Conservation (phyloP, 2,888 invertebrate genomes). For the Villa cingulata region DNA sequence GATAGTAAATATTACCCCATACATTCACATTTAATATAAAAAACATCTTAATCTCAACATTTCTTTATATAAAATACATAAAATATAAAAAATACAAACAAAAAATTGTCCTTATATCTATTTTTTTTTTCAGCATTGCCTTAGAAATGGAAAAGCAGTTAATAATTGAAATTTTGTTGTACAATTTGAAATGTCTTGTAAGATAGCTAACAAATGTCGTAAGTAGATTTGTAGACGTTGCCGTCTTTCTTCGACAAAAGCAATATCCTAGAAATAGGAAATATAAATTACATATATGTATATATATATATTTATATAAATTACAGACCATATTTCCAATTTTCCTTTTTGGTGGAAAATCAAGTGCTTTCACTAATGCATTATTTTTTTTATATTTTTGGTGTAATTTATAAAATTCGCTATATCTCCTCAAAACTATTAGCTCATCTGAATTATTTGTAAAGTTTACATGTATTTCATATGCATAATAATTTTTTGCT, state of each 20-base stretch:
- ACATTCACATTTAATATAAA: too few species aligned
- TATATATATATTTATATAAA: not conserved
- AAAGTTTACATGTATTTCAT: slow-evolving; percentile 34
- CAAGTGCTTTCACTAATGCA: slow-evolving; percentile 61
- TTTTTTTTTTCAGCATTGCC: not conserved
- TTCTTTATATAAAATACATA: too few species aligned
- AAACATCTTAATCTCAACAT: too few species aligned
- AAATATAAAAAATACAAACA: too few species aligned
- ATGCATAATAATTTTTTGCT: slow-evolving; percentile 26
- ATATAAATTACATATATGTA: not conserved
- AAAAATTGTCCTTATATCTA: too few species aligned
- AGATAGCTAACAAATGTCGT: slow-evolving; percentile 64
- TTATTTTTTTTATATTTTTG: slow-evolving; percentile 65
- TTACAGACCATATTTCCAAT: slow-evolving; percentile 70
- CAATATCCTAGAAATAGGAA: slow-evolving; percentile 45
- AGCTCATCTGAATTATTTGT: slow-evolving; percentile 59
- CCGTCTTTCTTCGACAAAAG: slow-evolving; percentile 77
- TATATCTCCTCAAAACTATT: slow-evolving; percentile 90
- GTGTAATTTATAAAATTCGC: slow-evolving; percentile 81
- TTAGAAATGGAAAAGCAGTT: slow-evolving; percentile 71
- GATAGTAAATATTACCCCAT: not conserved
- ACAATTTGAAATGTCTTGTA: slow-evolving; percentile 63
- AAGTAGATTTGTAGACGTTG: slow-evolving; percentile 76
- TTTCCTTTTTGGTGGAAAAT: slow-evolving; percentile 91
- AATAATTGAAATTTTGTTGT: slow-evolving; percentile 66